phyloP scores from a whole-genome alignment of 2,888 invertebrate genomes.

The Eupeodes latifasciatus region DNA sequence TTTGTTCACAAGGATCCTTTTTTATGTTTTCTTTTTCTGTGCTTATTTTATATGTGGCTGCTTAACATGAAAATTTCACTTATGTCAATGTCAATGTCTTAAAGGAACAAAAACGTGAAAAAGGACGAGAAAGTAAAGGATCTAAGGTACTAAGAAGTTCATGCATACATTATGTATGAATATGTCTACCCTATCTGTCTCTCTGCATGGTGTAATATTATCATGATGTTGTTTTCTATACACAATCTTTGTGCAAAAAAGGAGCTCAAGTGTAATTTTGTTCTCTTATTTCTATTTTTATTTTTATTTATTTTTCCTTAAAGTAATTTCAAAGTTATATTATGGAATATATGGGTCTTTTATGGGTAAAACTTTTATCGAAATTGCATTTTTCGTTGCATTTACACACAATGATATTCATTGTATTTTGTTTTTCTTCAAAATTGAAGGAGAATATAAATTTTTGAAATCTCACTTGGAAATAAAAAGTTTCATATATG shows the following conservation, averaged over 20 bases:
- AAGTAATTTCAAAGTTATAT: constrained; percentile 7
- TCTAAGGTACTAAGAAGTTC: not conserved
- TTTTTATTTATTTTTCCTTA: not conserved
- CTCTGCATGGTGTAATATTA: not conserved
- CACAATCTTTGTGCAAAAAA: not conserved
- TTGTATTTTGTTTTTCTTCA: too few species aligned
- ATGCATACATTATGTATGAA: not conserved
- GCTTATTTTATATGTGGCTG: not conserved
- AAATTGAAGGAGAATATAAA: too few species aligned
- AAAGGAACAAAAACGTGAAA: not conserved
- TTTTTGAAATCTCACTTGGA: too few species aligned
- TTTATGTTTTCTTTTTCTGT: not conserved
- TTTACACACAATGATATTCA: too few species aligned
- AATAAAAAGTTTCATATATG: too few species aligned
- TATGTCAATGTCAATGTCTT: constrained; percentile 26
- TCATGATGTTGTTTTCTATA: not conserved
- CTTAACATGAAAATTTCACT: constrained; percentile 27
- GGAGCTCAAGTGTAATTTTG: not conserved
- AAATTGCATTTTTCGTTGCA: constrained; percentile 8
- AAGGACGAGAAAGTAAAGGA: not conserved
- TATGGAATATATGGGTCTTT: not conserved
- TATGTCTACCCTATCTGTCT: too few species aligned
- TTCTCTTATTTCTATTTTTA: not conserved
- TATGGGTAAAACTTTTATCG: not conserved
- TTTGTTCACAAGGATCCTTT: not conserved